These are phyloP conservation scores for Pollenia angustigena DNA, from an alignment of 2,888 invertebrate species.

Conservation along the genomic window DNA sequence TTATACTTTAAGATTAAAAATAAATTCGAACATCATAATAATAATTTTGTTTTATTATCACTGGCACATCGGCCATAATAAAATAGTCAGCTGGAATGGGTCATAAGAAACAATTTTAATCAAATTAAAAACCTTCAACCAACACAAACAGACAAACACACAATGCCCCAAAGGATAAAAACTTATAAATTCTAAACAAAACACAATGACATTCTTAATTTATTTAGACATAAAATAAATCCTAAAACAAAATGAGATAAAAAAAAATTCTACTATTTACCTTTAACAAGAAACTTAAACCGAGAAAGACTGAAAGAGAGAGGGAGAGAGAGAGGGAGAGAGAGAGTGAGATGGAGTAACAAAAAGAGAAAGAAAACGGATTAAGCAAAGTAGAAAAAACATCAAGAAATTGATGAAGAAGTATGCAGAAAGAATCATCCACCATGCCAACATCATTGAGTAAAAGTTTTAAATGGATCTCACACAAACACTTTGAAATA, in stretches of 20 bases:
- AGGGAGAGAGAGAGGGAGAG: neutral
- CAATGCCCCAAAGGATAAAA: conserved; percentile 60
- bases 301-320: neutral
- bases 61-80: conserved; percentile 21
- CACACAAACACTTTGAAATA: neutral
- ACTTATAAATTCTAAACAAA: conserved; percentile 57
- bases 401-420: conserved; percentile 51
- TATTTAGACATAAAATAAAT: conserved; percentile 71
- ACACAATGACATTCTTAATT: conserved; percentile 70
- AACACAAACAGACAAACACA: conserved; percentile 22
- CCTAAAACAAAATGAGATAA: conserved; percentile 58
- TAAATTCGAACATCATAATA: neutral
- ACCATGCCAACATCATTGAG: neutral
- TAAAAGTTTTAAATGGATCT: conserved; percentile 16
- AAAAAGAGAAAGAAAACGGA: neutral
- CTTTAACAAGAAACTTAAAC: neutral
- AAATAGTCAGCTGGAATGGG: conserved; percentile 14
- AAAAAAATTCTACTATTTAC: conserved; percentile 11
- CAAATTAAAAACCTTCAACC: conserved; percentile 65
- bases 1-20: neutral
- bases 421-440: conserved; percentile 56
- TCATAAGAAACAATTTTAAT: conserved; percentile 64
- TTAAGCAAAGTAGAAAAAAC: conserved; percentile 27
- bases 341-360: neutral
- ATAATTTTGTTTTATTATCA: conserved; percentile 42